Evolutionary conservation across 2,113 vertebrate species (phyloP).

Genomic region (Nesospiza acunhae): DNA sequence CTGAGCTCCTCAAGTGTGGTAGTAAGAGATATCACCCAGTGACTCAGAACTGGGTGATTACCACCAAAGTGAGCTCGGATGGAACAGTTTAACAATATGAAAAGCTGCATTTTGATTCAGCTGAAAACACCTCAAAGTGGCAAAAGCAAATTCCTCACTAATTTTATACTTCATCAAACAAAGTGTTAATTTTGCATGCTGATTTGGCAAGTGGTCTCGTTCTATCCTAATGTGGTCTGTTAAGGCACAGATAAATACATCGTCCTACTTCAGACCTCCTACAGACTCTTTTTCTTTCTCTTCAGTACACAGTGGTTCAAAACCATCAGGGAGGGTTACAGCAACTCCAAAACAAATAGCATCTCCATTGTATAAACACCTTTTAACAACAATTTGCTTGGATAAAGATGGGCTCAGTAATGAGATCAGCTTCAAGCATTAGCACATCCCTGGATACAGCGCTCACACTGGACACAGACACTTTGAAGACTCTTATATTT

Average conservation of each 20-base stretch:
- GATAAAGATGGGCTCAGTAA: background rate
- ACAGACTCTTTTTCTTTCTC: background rate
- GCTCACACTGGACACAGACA: background rate
- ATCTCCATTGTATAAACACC: background rate
- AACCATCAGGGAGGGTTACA: background rate
- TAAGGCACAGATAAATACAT: background rate
- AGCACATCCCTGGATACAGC: background rate
- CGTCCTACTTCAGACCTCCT: background rate
- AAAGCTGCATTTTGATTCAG: background rate
- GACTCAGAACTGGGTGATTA: background rate
- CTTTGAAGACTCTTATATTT: background rate
- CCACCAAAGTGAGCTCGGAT: background rate
- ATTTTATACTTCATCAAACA: background rate
- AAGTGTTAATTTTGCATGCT: background rate
- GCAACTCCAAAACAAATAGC: background rate
- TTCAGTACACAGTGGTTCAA: background rate
- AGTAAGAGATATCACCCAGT: background rate
- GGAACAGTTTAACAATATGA: background rate
- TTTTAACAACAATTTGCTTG: background rate
- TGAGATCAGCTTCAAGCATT: background rate
- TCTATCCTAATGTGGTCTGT: background rate
- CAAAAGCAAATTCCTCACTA: background rate
- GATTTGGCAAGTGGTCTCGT: background rate
- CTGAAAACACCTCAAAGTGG: background rate
- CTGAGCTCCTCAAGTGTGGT: background rate